Evolutionary conservation across 2,888 invertebrate genomes (phyloP), one percentile per base, ranked within the genome.

Genomic region (Abrostola triplasia): DNA sequence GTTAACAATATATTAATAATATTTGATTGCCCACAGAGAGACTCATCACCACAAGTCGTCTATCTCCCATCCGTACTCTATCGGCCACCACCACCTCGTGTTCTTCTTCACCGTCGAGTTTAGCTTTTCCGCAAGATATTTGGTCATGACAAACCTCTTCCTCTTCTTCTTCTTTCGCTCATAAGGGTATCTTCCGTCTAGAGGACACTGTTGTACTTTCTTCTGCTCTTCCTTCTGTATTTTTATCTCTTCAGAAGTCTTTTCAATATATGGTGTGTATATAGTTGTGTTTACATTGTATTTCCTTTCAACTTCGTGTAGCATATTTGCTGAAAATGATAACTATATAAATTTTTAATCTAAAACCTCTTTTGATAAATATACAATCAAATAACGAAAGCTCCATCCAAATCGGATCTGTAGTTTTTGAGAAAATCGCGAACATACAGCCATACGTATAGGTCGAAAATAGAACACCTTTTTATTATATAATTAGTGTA

Each of bases 31-130:
- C 7, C 5, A 5, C n/a, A 6, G 11, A 7, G 6, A 11, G 4
- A 36, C 40, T 44, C 2, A 10, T 54, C 61, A 76, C 82, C 82
- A 84, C 11, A 59, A 56, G n/a, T 82, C 78, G 12, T 86, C 80
- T 0, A 87, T 82, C 10, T 86, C 87, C 88, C 87, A 87, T 0
- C 87, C 86, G 6, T 88, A 88, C 0, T 87, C 86, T 0, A 84
- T 36, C 0, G 84, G 83, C 84, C 83, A 86, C 75, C 77, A 78
- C 6, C n/a, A 9, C 0, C 64, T 59, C 0, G 69, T 67, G 0
- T 54, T 66, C 0, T 37, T n/a, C 6, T 36, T 52, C 5, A 37
- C 36, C 0, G 54, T 44, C 0, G 41, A 6, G 1, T 37, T 41
- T 1, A 63, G 12, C 9, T 24, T 50, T 0, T 37, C 6, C 0